Evolutionary conservation across 1,140 invertebrate genomes (phyloP).

Genomic region (Cyclargus thomasi): DNA sequence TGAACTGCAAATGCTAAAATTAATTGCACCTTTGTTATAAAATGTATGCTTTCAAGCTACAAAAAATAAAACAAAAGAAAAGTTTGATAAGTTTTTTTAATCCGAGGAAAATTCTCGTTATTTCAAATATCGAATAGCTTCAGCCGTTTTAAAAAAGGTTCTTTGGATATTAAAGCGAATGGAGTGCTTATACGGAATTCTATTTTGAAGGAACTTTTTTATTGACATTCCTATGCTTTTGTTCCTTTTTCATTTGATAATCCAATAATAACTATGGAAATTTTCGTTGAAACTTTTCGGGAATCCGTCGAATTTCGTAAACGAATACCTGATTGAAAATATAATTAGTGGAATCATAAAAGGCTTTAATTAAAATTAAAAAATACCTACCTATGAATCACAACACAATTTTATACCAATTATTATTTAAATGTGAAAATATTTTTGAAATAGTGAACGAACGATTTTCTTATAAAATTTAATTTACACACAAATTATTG

Average conservation of each 20-base stretch:
- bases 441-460: no score
- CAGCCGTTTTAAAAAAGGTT: slow-evolving; percentile 39
- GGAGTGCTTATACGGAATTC: slow-evolving; percentile 34
- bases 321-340: no score
- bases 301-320: slow-evolving; percentile 1
- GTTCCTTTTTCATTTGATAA: slow-evolving; percentile 20
- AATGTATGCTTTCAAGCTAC: background rate
- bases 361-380: no score
- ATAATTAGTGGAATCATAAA: no score
- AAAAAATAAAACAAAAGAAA: background rate
- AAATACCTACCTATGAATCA: no score
- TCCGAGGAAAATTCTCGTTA: slow-evolving; percentile 20
- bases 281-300: background rate
- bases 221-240: slow-evolving; percentile 30
- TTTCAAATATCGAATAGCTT: slow-evolving; percentile 47
- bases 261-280: background rate
- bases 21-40: no score
- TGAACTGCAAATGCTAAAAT: no score
- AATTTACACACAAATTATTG: no score
- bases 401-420: no score
- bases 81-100: background rate
- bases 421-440: no score
- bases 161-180: slow-evolving; percentile 31
- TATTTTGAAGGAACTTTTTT: slow-evolving; percentile 36
- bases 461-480: no score